Evolutionary conservation across 2,888 invertebrate genomes (phyloP).

Genomic region (Aphrophora alni): DNA sequence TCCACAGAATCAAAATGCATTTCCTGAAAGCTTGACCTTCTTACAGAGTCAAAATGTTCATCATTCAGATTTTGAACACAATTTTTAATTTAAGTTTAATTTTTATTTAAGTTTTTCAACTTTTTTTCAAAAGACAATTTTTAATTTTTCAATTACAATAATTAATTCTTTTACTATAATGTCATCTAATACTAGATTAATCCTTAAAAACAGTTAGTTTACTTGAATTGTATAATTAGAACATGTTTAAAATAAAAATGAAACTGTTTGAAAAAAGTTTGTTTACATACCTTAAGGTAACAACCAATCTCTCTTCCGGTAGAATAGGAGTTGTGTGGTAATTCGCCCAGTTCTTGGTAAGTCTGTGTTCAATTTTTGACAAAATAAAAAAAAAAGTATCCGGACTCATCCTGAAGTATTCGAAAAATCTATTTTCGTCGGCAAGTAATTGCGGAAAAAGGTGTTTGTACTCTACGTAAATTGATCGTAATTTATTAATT

Average conservation of each 20-base stretch:
- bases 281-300: slow-evolving; percentile 22
- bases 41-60: neutral
- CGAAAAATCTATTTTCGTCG: too few relatives aligned
- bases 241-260: neutral
- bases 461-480: too few relatives aligned
- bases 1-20: slow-evolving; percentile 17
- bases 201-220: slow-evolving; percentile 7
- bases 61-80: neutral
- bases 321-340: slow-evolving; percentile 13
- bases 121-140: too few relatives aligned
- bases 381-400: neutral
- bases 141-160: too few relatives aligned
- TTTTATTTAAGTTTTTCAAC: slow-evolving; percentile 16
- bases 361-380: slow-evolving; percentile 6
- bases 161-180: neutral
- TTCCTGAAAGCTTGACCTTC: slow-evolving; percentile 3
- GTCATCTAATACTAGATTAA: slow-evolving; percentile 6
- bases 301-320: slow-evolving; percentile 13
- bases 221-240: neutral
- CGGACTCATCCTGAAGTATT: too few relatives aligned
- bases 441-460: too few relatives aligned
- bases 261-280: neutral
- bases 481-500: too few relatives aligned
- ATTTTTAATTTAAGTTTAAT: neutral
- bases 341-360: slow-evolving; percentile 16